These are phyloP conservation scores for Miichthys miiuy DNA, from an alignment of 2,797 vertebrate genomes.

Conservation along the genomic window DNA sequence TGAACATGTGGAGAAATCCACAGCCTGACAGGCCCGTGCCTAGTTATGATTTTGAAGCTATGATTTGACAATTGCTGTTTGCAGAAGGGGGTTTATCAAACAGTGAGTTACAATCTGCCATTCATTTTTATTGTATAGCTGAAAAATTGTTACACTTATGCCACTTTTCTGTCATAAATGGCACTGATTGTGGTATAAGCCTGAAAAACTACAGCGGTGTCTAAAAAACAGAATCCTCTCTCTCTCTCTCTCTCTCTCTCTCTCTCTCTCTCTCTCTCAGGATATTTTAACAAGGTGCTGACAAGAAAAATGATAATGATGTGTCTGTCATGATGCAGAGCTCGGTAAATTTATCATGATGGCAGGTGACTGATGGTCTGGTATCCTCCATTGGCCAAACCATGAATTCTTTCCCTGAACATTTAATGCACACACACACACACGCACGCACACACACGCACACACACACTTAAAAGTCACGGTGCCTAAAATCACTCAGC, in stretches of 20 bases:
- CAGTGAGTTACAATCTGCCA: constrained; percentile 11
- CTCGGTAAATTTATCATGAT: constrained; percentile 77
- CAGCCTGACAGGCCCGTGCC: not conserved
- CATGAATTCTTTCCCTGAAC: constrained; percentile 69
- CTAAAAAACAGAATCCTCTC: constrained; percentile 42
- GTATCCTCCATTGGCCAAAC: constrained; percentile 69
- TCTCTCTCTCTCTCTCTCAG: constrained; percentile 56
- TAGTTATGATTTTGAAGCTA: not conserved
- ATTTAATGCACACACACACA: constrained; percentile 21
- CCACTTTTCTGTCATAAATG: constrained; percentile 40
- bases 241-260: constrained; percentile 4
- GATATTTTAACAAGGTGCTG: constrained; percentile 80
- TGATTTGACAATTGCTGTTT: not conserved
- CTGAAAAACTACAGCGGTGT: constrained; percentile 46
- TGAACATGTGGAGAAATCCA: not conserved
- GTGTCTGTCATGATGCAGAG: constrained; percentile 77
- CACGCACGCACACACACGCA: constrained; percentile 14
- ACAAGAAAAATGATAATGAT: constrained; percentile 87
- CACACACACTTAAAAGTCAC: constrained; percentile 14
- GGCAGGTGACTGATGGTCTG: constrained; percentile 79
- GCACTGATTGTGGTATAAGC: constrained; percentile 21
- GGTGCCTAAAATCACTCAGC: constrained; percentile 45
- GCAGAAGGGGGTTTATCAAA: not conserved
- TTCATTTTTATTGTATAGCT: constrained; percentile 19
- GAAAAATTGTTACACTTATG: constrained; percentile 19